phyloP scores from a whole-genome alignment of 2,888 invertebrate genomes.

The Corythucha ciliata region DNA sequence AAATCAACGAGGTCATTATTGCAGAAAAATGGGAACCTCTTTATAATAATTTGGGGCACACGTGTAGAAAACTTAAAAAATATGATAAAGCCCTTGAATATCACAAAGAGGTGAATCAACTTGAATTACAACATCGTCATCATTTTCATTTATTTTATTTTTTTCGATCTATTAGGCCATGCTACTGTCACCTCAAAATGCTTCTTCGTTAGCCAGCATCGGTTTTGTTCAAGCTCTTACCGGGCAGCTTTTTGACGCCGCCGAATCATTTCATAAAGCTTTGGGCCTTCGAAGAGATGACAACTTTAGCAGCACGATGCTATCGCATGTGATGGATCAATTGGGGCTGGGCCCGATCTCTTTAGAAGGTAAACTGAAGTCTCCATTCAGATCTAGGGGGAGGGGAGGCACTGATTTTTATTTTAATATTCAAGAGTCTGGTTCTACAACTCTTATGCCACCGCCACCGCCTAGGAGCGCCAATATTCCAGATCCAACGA shows the following conservation, averaged over 20 bases:
- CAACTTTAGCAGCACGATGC: slow-evolving; percentile 80
- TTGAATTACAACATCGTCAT: too few species aligned
- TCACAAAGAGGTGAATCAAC: slow-evolving; percentile 57
- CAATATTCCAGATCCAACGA: too few species aligned
- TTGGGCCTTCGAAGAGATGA: slow-evolving; percentile 78
- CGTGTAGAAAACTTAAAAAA: slow-evolving; percentile 69
- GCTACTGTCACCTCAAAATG: slow-evolving; percentile 59
- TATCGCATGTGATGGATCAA: slow-evolving; percentile 68
- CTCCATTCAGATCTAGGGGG: too few species aligned
- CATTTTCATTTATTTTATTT: slow-evolving; percentile 26
- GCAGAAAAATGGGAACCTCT: slow-evolving; percentile 81
- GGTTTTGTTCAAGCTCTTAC: slow-evolving; percentile 76
- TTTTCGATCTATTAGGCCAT: slow-evolving; percentile 55
- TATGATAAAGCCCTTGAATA: slow-evolving; percentile 71
- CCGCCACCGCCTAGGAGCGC: too few species aligned
- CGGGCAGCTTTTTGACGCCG: slow-evolving; percentile 60
- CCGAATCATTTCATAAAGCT: slow-evolving; percentile 82
- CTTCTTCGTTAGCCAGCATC: slow-evolving; percentile 69
- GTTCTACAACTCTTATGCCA: too few species aligned
- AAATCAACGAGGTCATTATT: slow-evolving; percentile 49
- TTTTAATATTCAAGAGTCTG: too few species aligned
- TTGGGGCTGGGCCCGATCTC: too few species aligned
- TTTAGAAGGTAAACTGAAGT: too few species aligned
- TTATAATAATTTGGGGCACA: slow-evolving; percentile 83
- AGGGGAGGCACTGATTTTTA: too few species aligned